Evolutionary conservation across 2,113 vertebrate species (phyloP).

Genomic region (Mus spicilegus): DNA sequence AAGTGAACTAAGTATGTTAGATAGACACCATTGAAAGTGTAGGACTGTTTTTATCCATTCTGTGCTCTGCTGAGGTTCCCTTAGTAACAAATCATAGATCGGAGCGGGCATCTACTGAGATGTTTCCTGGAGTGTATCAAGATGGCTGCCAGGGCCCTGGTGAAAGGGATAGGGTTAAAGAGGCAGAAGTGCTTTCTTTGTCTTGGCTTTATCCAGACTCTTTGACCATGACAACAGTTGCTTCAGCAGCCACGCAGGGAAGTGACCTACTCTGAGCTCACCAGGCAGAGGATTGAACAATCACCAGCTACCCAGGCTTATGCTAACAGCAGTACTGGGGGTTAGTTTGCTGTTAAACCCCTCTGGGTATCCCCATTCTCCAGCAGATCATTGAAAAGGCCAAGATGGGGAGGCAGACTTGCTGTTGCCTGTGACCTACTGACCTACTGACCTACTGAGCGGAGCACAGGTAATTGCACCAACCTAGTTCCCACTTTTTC

Average conservation of each 20-base stretch:
- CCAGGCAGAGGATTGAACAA: too few species aligned
- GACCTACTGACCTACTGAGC: background rate
- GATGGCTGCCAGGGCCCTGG: rapidly evolving
- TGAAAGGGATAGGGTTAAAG: rapidly evolving
- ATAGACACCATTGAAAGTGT: too few species aligned
- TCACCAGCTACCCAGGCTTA: too few species aligned
- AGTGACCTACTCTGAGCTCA: too few species aligned
- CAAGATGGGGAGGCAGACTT: background rate
- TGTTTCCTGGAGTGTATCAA: background rate
- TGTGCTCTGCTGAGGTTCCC: rapidly evolving
- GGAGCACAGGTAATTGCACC: rapidly evolving
- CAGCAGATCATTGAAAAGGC: background rate
- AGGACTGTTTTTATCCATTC: background rate
- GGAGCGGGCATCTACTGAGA: background rate
- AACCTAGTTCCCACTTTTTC: background rate
- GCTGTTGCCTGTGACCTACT: background rate
- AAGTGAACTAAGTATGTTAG: background rate
- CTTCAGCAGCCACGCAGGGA: background rate
- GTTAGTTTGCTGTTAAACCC: too few species aligned
- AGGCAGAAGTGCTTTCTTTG: background rate
- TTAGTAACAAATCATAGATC: too few species aligned
- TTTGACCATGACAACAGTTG: background rate
- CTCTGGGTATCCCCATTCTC: background rate
- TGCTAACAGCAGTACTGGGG: rapidly evolving
- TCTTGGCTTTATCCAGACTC: background rate